Evolutionary conservation across 2,888 invertebrate genomes (phyloP).

Genomic region (Phymatocera aterrima): DNA sequence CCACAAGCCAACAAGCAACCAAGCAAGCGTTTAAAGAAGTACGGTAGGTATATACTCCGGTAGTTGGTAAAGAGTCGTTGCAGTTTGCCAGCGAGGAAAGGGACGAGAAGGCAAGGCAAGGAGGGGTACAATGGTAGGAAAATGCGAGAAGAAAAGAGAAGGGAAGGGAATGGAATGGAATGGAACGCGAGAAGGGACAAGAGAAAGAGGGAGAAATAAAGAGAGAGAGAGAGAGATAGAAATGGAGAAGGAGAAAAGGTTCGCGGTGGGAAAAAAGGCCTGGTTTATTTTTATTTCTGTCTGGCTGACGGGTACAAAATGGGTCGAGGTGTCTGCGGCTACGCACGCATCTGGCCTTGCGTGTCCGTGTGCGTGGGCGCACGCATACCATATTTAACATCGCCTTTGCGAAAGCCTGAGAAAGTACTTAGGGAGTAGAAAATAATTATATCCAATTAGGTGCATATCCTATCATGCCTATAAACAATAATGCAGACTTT

Average conservation of each 20-base stretch:
- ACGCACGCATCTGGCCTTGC: constrained; percentile 53
- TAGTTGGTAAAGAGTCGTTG: neutral
- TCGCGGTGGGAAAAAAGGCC: constrained; percentile 44
- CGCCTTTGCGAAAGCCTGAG: constrained; percentile 27
- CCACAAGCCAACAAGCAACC: neutral
- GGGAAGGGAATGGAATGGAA: neutral
- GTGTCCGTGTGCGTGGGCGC: constrained; percentile 44
- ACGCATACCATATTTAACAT: constrained; percentile 29
- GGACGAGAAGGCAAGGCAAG: neutral
- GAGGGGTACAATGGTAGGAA: no score
- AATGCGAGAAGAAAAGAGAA: neutral
- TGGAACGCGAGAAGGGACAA: neutral
- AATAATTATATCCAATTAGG: no score
- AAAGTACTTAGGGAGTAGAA: no score
- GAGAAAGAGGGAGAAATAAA: neutral
- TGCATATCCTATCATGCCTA: no score
- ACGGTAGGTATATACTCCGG: no score
- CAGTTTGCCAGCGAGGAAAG: neutral
- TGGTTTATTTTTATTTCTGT: constrained; percentile 56
- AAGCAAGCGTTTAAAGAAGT: neutral
- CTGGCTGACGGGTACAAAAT: constrained; percentile 60
- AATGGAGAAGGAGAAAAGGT: constrained; percentile 39
- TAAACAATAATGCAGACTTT: no score
- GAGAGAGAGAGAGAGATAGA: constrained; percentile 32
- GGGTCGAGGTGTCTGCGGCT: constrained; percentile 69